Conservation (phyloP, 2,113 vertebrate genomes). For the Micronycteris hirsuta region DNA sequence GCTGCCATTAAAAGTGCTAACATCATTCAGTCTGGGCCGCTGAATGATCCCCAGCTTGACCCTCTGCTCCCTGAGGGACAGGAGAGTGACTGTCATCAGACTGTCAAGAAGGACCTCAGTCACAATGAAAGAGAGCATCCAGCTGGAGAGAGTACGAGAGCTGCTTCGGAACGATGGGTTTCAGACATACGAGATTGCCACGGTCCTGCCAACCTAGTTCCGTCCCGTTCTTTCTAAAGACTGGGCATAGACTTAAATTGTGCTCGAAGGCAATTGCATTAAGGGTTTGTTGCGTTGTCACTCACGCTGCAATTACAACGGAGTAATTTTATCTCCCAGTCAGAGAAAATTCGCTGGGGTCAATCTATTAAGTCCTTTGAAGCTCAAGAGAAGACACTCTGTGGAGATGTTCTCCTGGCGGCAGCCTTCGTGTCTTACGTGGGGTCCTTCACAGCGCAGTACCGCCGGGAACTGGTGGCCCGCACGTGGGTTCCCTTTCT, state of each 20-base stretch:
- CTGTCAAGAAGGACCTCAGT: background rate
- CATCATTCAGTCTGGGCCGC: background rate
- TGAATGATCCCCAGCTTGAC: too few species aligned
- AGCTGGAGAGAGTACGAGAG: background rate
- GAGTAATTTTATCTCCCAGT: conserved; percentile 73
- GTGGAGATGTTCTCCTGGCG: conserved; percentile 82
- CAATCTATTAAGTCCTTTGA: conserved; percentile 80
- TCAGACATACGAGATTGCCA: background rate
- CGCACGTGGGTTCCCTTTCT: conserved; percentile 84
- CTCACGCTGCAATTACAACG: background rate
- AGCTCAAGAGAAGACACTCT: conserved; percentile 83
- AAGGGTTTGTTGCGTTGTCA: background rate
- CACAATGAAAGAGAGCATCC: background rate
- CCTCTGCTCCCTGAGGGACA: background rate
- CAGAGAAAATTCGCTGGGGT: conserved; percentile 85
- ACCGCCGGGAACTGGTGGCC: conserved; percentile 80
- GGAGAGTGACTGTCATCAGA: background rate
- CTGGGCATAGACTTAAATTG: background rate
- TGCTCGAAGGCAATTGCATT: background rate
- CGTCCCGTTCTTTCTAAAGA: background rate
- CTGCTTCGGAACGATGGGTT: background rate
- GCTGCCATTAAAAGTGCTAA: background rate
- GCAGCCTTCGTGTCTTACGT: conserved; percentile 85
- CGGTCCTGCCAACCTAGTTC: background rate
- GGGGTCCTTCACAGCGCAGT: conserved; percentile 82